Evolutionary conservation across 2,888 invertebrate genomes (phyloP), one percentile per base, ranked within the genome.

Genomic region (Limnephilus rhombicus): DNA sequence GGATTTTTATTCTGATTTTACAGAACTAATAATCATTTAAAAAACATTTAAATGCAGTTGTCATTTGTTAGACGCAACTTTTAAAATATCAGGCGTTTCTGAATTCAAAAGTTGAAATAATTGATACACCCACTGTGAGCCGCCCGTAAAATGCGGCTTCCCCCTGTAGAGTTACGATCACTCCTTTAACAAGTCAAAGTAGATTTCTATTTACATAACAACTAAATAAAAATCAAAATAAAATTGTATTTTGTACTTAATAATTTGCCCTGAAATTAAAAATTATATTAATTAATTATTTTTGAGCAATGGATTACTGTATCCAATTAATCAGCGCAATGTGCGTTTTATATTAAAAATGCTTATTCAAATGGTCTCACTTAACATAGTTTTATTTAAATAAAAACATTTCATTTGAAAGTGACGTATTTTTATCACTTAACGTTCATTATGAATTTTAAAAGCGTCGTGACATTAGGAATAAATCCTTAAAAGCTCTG

Each of bases 401-500:
- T 80, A 68, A 91, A 91, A 91, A 68, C 88, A 89, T 89, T 91
- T 89, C 89, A 85, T 89, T 91, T 89, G 85, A 80, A 53, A 80
- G 88, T 89, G 34, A 49, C 80, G 81, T 89, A 92, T 80, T 88
- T 89, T 89, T 89, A 87, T 82, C 91, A 89, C 81, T 89, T 92
- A 85, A 91, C 85, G 89, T 91, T 89, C 89, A 91, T 91, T 91
- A 91, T 88, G 81, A 85, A 91, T 91, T 92, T 91, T 92, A 90
- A 90, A 92, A 92, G 90, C 91, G 86, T 83, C 89, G 82, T 90
- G 92, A 92, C 91, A 89, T 91, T 91, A 91, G 85, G 85, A 92
- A 91, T 92, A 92, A 92, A 92, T 92, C 90, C 89, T 91, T 90
- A 92, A 91, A 92, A 92, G 91, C 92, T 91, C 92, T 91, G 91